A percentile compares a stretch with the other conserved stretches of the same genome.
These are phyloP conservation scores for Gadus chalcogrammus DNA, from an alignment of 2,113 vertebrate genomes.

Conservation along the genomic window DNA sequence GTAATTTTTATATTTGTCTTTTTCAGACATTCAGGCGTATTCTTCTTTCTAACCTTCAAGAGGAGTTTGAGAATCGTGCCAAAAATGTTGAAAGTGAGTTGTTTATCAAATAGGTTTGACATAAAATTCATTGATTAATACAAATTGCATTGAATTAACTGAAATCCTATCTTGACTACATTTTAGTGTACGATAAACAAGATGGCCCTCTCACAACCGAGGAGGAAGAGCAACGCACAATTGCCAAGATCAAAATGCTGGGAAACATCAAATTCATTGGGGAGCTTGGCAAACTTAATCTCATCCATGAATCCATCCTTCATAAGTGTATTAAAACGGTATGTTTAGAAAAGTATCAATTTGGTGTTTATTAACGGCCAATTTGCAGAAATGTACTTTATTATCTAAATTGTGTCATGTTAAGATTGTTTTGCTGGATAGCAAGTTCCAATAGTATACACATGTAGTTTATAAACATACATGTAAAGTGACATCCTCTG, in stretches of 20 bases:
- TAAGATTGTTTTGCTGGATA: no score
- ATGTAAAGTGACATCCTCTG: no score
- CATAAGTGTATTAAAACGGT: constrained; percentile 99
- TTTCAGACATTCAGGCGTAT: constrained; percentile 96
- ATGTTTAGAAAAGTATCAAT: constrained; percentile 7
- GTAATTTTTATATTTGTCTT: constrained; percentile 1
- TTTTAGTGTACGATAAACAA: constrained; percentile 91
- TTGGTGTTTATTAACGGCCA: no score
- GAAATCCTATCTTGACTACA: not conserved
- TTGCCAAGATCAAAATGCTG: constrained; percentile 99
- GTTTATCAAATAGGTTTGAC: not conserved
- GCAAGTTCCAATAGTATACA: no score
- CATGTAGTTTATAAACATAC: no score
- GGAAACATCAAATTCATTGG: constrained; percentile 99
- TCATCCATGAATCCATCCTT: constrained; percentile 99
- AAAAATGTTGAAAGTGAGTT: constrained; percentile 97
- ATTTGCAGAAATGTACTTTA: no score
- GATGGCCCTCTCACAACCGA: constrained; percentile 94
- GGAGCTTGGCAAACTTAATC: constrained; percentile 99
- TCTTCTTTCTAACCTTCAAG: constrained; percentile 99
- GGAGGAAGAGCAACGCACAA: constrained; percentile 96
- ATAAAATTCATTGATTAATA: not conserved
- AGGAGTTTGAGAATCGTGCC: constrained; percentile 99
- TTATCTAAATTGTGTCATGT: no score
- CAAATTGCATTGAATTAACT: not conserved